Base-by-base conservation (phyloP, 2,888 invertebrate genomes). In the Teinopalpus imperialis region DNA sequence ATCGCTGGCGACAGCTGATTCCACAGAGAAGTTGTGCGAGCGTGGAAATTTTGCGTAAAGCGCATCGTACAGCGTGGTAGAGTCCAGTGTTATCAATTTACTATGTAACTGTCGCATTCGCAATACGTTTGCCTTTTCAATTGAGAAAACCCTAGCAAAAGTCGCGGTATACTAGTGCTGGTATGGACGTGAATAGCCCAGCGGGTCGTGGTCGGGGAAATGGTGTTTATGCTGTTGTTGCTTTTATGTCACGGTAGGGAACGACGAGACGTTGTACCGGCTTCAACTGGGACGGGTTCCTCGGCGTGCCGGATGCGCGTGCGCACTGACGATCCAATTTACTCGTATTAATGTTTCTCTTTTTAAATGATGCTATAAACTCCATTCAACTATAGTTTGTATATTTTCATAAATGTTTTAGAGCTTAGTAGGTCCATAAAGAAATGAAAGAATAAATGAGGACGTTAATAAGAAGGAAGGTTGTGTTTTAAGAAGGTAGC, bases 211-310 rank as follows among this genome's bases (percentile, higher is more conserved):
- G 9, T n/a, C 8, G 8, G 8, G 9, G 20, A 10, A 9, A 10
- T 32, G 18, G 9, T 43, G 50, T 53, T 44, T 49, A 48, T 41
- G 44, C 23, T 14, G 37, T 40, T 12, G 36, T 35, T 45, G 43
- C 53, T 53, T 58, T 52, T 39, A 51, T 36, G 46, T 50, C 44
- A 42, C 32, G 43, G 47, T 40, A 49, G 48, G 39, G 21, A 36
- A 36, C 30, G 27, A 29, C 16, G 14, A 13, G 16, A 18, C 36
- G 9, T 43, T 29, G 27, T 21, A 36, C 18, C 13, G 42, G 40
- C 30, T 16, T 8, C 8, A 8, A 24, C 21, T 34, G 10, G 10
- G 42, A 36, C 18, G 18, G 29, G 26, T 39, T 39, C 10, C 8
- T 16, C 8, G 16, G 10, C 5, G 21, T 9, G 23, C 31, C 30